Evolutionary conservation across 2,797 vertebrate genomes (phyloP), one percentile per base, ranked within the genome.

Genomic region (Sebastes hopkinsi): DNA sequence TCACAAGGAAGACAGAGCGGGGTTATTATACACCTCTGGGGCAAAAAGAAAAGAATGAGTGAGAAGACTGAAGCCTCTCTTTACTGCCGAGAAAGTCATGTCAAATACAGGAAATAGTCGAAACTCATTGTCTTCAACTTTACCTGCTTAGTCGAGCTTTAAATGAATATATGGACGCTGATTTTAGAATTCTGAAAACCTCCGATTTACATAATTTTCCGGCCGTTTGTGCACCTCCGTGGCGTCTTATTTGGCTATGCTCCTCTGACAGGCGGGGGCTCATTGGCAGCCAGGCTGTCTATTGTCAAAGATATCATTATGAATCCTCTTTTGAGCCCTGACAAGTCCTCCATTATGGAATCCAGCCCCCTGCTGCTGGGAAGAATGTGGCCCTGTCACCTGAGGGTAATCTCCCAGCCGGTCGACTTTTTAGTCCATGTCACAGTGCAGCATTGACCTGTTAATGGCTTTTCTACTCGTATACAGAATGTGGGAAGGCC

Each of bases 301-400:
- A 86, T 92, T 93, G 92, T 94, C 82, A 92, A 88, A 88, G 79
- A 89, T 88, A 93, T 92, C 92, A 92, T 92, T 86, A 94, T 87
- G 86, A 92, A 86, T 90, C 88, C 83, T 75, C 83, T 87, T 91
- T 80, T 86, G 79, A 89, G 82, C 77, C 71, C 61, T 92, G 91
- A 91, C 90, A 94, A 85, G 85, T 88, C 90, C 82, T 92, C 92
- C 78, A 90, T 94, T 94, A 92, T 77, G 77, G 73, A 81, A 82
- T 84, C 36, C 72, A 86, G 61, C 72, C 82, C 71, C 70, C 70
- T 67, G 87, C 88, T 78, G 76, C 80, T 78, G 72, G 72, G 68
- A 85, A 75, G 78, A 84, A 90, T 81, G 59, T 80, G 73, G 83
- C 56, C 81, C 82, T 91, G 89, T 93, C 88, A 92, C 94, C 94